Conservation (phyloP, 2,888 invertebrate species). For the Margaritifera margaritifera region DNA sequence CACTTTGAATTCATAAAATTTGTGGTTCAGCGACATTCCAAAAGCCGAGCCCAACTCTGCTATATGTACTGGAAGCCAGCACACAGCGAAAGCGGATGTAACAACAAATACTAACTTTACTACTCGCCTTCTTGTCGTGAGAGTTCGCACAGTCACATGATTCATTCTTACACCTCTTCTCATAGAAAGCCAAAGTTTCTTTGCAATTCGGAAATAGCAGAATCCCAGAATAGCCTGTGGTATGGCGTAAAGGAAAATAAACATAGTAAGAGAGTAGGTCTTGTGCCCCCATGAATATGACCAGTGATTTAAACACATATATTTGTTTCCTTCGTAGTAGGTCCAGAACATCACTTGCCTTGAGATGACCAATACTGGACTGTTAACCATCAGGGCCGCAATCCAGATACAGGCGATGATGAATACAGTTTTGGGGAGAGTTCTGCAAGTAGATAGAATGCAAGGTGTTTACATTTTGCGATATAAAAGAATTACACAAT, state of each 20-base stretch:
- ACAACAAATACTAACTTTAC: conserved; percentile 33
- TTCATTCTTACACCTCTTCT: conserved; percentile 10
- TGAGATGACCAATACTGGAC: conserved; percentile 23
- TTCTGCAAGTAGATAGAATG: conserved; percentile 22
- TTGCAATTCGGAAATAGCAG: conserved; percentile 40
- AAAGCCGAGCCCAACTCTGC: conserved; percentile 26
- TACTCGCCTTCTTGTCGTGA: conserved; percentile 23
- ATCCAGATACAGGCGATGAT: conserved; percentile 25
- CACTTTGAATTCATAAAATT: conserved; percentile 30
- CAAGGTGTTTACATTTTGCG: too few relatives aligned
- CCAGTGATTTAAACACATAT: conserved; percentile 16
- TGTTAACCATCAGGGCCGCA: conserved; percentile 23
- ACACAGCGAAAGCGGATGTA: conserved; percentile 33
- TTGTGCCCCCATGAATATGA: conserved; percentile 22
- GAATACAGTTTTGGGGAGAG: conserved; percentile 15
- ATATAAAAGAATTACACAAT: too few relatives aligned
- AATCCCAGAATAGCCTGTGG: conserved; percentile 31
- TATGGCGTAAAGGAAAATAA: conserved; percentile 32
- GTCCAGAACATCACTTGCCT: conserved; percentile 16
- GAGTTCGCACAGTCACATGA: conserved; percentile 18
- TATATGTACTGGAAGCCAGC: conserved; percentile 41
- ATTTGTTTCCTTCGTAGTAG: not conserved
- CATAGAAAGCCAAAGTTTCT: conserved; percentile 21
- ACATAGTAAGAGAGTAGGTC: conserved; percentile 22
- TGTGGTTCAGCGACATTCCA: conserved; percentile 12